A percentile compares a stretch with the other conserved stretches of the same genome.
Evolutionary conservation across 2,888 invertebrate genomes (phyloP).

Genomic region (Entomobrya multifasciata): DNA sequence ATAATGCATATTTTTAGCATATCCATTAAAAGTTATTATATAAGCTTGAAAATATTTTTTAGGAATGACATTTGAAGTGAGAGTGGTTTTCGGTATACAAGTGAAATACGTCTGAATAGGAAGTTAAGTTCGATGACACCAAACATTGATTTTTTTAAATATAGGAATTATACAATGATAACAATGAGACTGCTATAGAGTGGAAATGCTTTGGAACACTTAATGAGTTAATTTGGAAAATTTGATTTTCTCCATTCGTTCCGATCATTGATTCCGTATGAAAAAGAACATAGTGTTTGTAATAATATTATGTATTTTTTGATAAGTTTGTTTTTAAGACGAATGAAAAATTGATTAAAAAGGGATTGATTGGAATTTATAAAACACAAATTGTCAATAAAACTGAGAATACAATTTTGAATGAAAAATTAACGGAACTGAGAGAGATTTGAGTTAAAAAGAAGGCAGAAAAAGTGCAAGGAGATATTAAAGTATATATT

Average conservation of each 20-base stretch:
- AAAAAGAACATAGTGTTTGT: constrained; percentile 10
- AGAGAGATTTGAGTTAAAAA: constrained; percentile 65
- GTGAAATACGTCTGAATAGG: too few relatives aligned
- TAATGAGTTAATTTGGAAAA: too few relatives aligned
- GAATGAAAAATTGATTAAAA: constrained; percentile 56
- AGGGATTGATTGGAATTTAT: constrained; percentile 56
- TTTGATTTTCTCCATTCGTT: not conserved
- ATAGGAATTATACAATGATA: too few relatives aligned
- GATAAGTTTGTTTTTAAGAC: constrained; percentile 23
- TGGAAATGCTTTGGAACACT: too few relatives aligned
- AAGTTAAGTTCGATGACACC: too few relatives aligned
- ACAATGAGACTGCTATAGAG: too few relatives aligned
- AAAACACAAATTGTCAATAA: constrained; percentile 44
- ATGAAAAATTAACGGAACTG: constrained; percentile 67
- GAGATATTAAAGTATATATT: constrained; percentile 71
- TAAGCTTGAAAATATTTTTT: too few relatives aligned
- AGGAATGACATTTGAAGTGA: too few relatives aligned
- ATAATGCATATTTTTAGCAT: not conserved
- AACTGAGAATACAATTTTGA: constrained; percentile 55
- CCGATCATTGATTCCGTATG: not conserved
- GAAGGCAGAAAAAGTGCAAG: constrained; percentile 76
- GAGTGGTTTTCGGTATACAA: too few relatives aligned
- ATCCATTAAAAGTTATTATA: not conserved
- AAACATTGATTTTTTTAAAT: too few relatives aligned
- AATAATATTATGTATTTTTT: constrained; percentile 36